Base-by-base conservation (phyloP, 53 echinoderm and acorn worm genomes). In the Paracentrotus lividus region DNA sequence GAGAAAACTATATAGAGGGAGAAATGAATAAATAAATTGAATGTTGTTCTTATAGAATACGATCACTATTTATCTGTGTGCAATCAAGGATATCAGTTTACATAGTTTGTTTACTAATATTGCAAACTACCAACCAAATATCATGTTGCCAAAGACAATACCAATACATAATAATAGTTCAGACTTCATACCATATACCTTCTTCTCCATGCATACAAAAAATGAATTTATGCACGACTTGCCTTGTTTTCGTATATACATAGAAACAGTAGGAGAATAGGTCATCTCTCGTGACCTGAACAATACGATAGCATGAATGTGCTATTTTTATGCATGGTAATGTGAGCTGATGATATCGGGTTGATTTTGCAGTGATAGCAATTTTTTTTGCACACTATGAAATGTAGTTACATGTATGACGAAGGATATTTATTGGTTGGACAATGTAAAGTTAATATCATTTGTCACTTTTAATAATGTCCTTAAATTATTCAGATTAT, bases 211-310 rank as follows among this genome's bases (percentile, higher is more conserved):
- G 36, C 5, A 4, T 72, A 20, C 36, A 38, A 72, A 3, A 72
- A 72, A 72, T 18, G 40, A 40, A 20, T 40, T 40, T 18, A 72
- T 72, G 72, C 72, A 72, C 69, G 72, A 72, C 36, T 72, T 72
- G 32, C 72, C 21, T 72, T 72, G 72, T 36, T 36, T 72, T 38
- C 36, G 18, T 72, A 36, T 72, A 38, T n/a, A n/a, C n/a, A n/a
- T 72, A 72, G 72, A 16, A 72, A 38, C 72, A 72, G 40, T 72
- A 72, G 40, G 16, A 72, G 72, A 72, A 72, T 72, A 72, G 72
- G 72, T 72, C 72, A 72, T 38, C 72, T 40, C 72, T 31, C 20
- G 20, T 40, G 40, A 40, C 72, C 21, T 72, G 40, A 72, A 18
- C 31, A 69, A 16, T 20, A 38, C 18, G 20, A 40, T 40, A 72